phyloP scores from a whole-genome alignment of 1,140 invertebrate species.

The Ceratosolen fusciceps region DNA sequence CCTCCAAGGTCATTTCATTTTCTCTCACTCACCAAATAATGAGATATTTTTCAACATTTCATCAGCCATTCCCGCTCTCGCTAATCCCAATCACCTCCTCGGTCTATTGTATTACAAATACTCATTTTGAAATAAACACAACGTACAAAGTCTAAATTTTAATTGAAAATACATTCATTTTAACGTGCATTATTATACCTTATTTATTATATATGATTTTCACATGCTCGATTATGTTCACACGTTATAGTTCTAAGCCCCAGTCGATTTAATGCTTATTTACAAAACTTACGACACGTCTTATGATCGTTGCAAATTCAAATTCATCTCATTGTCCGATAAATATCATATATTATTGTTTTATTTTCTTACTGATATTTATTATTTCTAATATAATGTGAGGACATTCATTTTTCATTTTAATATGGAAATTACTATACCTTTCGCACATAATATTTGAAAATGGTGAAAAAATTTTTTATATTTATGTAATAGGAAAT shows the following conservation, averaged over 20 bases:
- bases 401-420: too few relatives aligned
- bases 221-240: background rate
- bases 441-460: too few relatives aligned
- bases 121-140: background rate
- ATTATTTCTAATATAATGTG: too few relatives aligned
- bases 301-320: too few relatives aligned
- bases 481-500: too few relatives aligned
- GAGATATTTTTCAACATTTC: constrained; percentile 1
- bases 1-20: background rate
- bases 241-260: background rate
- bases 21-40: constrained; percentile 4
- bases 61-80: background rate
- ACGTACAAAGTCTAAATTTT: background rate
- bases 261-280: background rate
- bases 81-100: background rate
- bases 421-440: too few relatives aligned
- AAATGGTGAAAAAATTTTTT: too few relatives aligned
- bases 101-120: background rate
- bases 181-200: background rate
- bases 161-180: background rate
- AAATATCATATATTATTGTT: too few relatives aligned
- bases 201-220: background rate
- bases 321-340: too few relatives aligned
- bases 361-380: too few relatives aligned
- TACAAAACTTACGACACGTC: background rate